These are phyloP conservation scores for Nothobranchius furzeri DNA, from an alignment of 2,113 vertebrate genomes.

Conservation along the genomic window DNA sequence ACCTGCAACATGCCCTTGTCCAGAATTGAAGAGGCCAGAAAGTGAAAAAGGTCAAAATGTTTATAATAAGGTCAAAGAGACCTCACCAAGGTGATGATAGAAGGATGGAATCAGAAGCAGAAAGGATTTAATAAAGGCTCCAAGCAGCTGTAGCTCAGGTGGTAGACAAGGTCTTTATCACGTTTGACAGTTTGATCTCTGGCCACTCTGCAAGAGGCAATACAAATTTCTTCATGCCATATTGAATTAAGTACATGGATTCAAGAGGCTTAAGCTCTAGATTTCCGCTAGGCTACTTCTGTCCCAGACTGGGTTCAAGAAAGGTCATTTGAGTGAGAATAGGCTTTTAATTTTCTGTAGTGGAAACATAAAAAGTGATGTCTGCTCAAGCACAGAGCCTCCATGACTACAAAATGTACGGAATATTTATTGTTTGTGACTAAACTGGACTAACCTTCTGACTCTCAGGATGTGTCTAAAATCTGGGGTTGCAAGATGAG, in stretches of 20 bases:
- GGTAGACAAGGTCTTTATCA: neutral
- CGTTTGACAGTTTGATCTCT: neutral
- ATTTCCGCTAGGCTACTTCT: neutral
- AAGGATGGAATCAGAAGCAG: conserved; percentile 10
- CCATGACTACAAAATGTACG: neutral
- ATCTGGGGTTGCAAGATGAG: too few relatives aligned
- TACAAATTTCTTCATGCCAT: neutral
- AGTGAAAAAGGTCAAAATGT: conserved; percentile 73
- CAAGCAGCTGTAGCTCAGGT: neutral
- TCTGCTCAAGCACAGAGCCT: neutral
- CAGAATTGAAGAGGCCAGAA: conserved; percentile 39
- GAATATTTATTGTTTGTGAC: neutral
- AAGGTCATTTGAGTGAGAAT: neutral
- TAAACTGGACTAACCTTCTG: neutral
- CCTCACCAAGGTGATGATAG: conserved; percentile 30
- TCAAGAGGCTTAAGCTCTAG: neutral
- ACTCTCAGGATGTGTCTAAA: too few relatives aligned
- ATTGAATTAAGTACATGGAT: neutral
- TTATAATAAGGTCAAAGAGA: conserved; percentile 71
- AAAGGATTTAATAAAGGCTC: conserved; percentile 16
- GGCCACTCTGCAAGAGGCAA: neutral
- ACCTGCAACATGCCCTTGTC: conserved; percentile 70
- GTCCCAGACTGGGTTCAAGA: neutral
- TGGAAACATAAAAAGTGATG: neutral
- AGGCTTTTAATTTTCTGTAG: neutral